A percentile compares a stretch with the other conserved stretches of the same genome.
Evolutionary conservation across 2,797 vertebrate genomes (phyloP).

Genomic region (Cetoscarus ocellatus): DNA sequence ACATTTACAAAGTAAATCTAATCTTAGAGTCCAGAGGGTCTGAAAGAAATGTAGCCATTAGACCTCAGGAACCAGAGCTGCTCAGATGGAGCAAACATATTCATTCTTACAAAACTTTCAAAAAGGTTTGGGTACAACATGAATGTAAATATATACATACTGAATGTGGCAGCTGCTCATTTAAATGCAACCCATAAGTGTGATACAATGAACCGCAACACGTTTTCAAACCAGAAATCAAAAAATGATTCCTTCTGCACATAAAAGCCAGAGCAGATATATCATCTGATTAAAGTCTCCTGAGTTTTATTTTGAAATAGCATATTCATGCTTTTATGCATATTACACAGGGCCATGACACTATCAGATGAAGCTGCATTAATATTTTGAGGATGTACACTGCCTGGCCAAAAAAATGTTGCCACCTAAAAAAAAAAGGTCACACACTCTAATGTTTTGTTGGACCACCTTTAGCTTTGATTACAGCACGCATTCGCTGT

Average conservation of each 20-base stretch:
- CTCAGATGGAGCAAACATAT: background rate
- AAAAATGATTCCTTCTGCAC: slow-evolving; percentile 22
- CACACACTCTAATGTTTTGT: too few relatives aligned
- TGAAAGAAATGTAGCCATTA: too few relatives aligned
- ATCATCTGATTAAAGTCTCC: slow-evolving; percentile 22
- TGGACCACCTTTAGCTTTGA: too few relatives aligned
- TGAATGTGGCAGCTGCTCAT: background rate
- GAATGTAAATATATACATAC: too few relatives aligned
- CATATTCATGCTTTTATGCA: slow-evolving; percentile 38
- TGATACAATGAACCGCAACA: background rate
- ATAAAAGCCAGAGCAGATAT: background rate
- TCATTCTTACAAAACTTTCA: too few relatives aligned
- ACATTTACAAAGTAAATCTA: background rate
- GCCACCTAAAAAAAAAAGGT: too few relatives aligned
- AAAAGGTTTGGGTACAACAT: background rate
- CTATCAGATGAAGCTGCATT: slow-evolving; percentile 38
- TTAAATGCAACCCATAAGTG: slow-evolving; percentile 7
- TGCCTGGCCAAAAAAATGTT: too few relatives aligned
- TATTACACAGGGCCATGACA: slow-evolving; percentile 21
- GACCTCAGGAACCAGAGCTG: background rate
- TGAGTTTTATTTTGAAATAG: slow-evolving; percentile 43
- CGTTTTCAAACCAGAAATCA: slow-evolving; percentile 17
- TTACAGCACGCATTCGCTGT: too few relatives aligned
- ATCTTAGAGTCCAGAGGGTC: too few relatives aligned
- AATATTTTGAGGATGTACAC: too few relatives aligned